Evolutionary conservation across 1,140 invertebrate species (phyloP).

Genomic region (Procambarus virginalis): DNA sequence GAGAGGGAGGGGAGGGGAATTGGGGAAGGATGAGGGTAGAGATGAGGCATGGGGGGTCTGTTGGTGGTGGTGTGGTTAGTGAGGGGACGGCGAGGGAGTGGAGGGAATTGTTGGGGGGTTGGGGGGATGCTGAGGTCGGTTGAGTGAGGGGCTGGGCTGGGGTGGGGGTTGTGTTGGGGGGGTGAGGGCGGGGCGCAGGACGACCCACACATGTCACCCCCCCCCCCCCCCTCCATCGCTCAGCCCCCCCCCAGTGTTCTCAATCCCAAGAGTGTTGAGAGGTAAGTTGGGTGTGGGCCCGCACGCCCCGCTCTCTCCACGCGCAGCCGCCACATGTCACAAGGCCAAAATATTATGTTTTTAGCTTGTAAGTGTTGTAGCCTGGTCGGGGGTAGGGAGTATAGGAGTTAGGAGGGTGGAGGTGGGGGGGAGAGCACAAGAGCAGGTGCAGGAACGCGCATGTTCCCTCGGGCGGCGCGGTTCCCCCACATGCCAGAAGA

Average conservation of each 20-base stretch:
- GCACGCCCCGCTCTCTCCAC: no score
- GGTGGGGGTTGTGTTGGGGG: neutral
- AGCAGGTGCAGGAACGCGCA: conserved; percentile 41
- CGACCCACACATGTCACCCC: no score
- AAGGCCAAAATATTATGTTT: neutral
- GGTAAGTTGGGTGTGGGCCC: neutral
- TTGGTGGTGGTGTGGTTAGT: neutral
- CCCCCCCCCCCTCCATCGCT: no score
- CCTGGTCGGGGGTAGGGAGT: neutral
- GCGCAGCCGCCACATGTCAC: no score
- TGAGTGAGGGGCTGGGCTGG: neutral
- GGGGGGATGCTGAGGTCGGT: no score
- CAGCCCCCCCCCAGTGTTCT: no score
- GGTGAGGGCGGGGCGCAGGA: neutral
- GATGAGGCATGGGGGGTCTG: neutral
- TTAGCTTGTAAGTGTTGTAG: neutral
- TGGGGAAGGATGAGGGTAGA: neutral
- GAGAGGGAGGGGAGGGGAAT: no score
- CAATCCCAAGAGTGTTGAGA: neutral
- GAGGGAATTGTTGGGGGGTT: neutral
- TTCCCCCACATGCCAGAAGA: conserved; percentile 52
- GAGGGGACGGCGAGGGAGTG: neutral
- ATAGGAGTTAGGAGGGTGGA: neutral
- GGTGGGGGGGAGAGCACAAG: neutral
- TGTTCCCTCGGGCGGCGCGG: conserved; percentile 40